Evolutionary conservation across 2,113 vertebrate species (phyloP).

Genomic region (Toxostoma redivivum): DNA sequence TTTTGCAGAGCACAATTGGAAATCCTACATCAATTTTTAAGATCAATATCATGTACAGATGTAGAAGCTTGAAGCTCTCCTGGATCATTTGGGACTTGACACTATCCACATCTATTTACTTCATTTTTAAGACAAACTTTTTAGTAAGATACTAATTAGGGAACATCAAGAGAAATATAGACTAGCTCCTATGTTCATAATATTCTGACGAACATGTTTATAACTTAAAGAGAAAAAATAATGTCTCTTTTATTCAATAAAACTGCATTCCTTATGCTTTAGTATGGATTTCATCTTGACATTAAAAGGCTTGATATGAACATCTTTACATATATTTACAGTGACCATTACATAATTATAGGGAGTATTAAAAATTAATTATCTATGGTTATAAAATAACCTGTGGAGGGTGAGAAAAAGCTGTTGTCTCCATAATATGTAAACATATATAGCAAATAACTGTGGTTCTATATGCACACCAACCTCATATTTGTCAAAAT

Average conservation of each 20-base stretch:
- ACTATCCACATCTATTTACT: neutral
- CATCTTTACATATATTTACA: neutral
- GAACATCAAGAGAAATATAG: neutral
- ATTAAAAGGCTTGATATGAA: neutral
- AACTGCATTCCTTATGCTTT: neutral
- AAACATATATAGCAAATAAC: neutral
- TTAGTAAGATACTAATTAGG: neutral
- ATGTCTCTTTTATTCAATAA: neutral
- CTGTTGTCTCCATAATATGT: neutral
- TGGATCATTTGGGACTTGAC: neutral
- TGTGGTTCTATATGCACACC: neutral
- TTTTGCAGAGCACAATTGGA: conserved; percentile 3
- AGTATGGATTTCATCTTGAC: neutral
- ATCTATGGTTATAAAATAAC: neutral
- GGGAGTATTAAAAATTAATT: neutral
- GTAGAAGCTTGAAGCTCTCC: neutral
- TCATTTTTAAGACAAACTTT: neutral
- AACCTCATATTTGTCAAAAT: neutral
- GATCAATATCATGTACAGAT: neutral
- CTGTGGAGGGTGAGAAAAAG: neutral
- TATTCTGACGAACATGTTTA: neutral
- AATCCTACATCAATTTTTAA: conserved; percentile 28
- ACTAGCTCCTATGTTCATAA: neutral
- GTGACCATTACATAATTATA: neutral
- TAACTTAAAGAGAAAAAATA: neutral